Base-by-base conservation (phyloP, 2,797 vertebrate genomes). In the Tympanoctomys barrerae region DNA sequence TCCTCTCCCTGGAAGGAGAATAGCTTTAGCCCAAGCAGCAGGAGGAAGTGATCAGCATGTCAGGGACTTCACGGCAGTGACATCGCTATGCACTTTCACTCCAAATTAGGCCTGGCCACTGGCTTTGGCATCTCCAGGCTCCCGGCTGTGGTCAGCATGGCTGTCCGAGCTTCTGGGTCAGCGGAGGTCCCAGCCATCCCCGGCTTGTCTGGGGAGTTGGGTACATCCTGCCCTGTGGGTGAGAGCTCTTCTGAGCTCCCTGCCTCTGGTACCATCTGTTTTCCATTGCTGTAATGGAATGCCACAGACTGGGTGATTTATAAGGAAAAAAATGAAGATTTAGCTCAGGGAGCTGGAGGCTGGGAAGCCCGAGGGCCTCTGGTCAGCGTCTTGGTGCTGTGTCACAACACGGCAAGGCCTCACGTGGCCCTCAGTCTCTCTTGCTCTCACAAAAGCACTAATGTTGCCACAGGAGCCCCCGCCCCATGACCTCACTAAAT, bases 141-240 rank as follows among this genome's bases (percentile, higher is more conserved):
- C 16, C 54, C 1, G 0, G 5, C 31, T 46, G 2, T 21, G 12
- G 42, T 0, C 26, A 5, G 5, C 1, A 10, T 31, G 16, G 1
- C 33, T 13, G 1, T 28, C 52, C 3, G 1, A 8, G 46, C 66
- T 75, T 80, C 75, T 16, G 31, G 71, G 36, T 14, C 10, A 42
- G 42, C 13, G 26, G 33, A 2, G 14, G 33, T 66, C 39, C 61
- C 36, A 12, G 39, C 22, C 36, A 39, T 4, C 12, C 31, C 7
- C 16, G 7, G 36, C 22, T 90, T 1, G 16, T 77, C 2, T 39
- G 42, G 54, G 36, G 52, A 31, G 33, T 54, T 22, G 57, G 31
- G 36, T 21, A n/a, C 1, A 3, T 36, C 31, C 24, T 22, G 46
- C 10, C 21, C 31, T 13, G 7, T 12, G 52, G 80, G 49, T 2